Percentiles rank a stretch among this genome's conserved stretches.
Evolutionary conservation across 2,797 vertebrate species (phyloP).

Genomic region (Neoniphon sammara): DNA sequence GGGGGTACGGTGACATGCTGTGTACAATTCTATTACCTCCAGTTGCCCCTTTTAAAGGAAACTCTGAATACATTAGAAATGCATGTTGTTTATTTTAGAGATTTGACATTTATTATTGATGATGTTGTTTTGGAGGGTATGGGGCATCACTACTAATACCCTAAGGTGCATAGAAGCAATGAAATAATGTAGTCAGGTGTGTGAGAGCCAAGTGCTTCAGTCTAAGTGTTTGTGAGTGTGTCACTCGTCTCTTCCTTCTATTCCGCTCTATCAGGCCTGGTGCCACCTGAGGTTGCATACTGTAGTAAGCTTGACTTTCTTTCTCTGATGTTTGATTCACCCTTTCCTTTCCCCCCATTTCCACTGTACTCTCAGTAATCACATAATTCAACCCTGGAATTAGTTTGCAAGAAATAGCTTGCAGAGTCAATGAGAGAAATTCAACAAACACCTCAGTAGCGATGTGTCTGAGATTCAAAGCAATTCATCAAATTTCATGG

Average conservation of each 20-base stretch:
- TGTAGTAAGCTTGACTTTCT: constrained; percentile 16
- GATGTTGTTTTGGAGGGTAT: constrained; percentile 67
- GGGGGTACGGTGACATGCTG: constrained; percentile 6
- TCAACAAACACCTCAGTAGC: constrained; percentile 41
- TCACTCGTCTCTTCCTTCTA: constrained; percentile 32
- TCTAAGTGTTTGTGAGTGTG: constrained; percentile 19
- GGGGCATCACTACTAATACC: constrained; percentile 68
- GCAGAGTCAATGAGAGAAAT: constrained; percentile 20
- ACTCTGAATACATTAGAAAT: constrained; percentile 73
- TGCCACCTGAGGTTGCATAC: constrained; percentile 34
- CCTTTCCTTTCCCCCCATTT: constrained; percentile 8
- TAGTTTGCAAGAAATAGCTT: constrained; percentile 7
- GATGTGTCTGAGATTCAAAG: constrained; percentile 52
- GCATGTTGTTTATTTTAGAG: constrained; percentile 74
- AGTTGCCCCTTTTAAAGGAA: constrained; percentile 56
- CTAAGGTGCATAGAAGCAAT: constrained; percentile 55
- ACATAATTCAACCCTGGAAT: constrained; percentile 29
- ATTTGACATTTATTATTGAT: constrained; percentile 77
- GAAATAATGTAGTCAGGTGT: constrained; percentile 62
- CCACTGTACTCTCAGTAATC: constrained; percentile 4
- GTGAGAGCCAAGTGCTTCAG: constrained; percentile 20
- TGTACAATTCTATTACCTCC: constrained; percentile 30
- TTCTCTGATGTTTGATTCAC: constrained; percentile 25
- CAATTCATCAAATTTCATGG: constrained; percentile 68
- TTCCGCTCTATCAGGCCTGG: constrained; percentile 41